Evolutionary conservation across 2,113 vertebrate species (phyloP).

Genomic region (Pterocles orientalis): DNA sequence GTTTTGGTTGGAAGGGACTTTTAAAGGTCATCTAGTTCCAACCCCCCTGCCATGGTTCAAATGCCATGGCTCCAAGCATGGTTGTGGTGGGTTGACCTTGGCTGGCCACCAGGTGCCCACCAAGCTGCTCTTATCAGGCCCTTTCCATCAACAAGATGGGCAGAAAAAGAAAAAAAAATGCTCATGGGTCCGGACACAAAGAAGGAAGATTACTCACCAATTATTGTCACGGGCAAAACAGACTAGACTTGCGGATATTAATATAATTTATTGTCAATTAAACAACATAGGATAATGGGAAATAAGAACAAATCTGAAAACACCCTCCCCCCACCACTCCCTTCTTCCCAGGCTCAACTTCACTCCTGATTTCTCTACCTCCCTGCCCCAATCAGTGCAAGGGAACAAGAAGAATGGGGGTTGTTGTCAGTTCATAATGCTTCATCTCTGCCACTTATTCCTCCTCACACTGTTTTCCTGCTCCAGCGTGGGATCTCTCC

Average conservation of each 20-base stretch:
- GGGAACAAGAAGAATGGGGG: accelerated
- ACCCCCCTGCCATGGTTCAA: not conserved
- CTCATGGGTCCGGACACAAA: not conserved
- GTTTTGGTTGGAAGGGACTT: not conserved
- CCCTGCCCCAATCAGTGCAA: accelerated
- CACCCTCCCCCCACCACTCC: accelerated
- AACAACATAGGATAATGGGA: not conserved
- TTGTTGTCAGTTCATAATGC: not conserved
- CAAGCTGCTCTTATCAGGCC: not conserved
- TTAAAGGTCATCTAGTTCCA: not conserved
- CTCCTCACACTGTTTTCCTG: not conserved
- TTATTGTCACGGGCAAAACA: not conserved
- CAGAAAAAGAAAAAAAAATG: not conserved
- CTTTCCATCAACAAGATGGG: not conserved
- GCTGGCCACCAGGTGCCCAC: not conserved
- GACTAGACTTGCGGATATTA: not conserved
- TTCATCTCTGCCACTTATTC: not conserved
- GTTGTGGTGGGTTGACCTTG: not conserved
- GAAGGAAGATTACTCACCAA: not conserved
- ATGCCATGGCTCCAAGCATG: not conserved
- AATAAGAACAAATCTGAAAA: not conserved
- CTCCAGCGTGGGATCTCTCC: not conserved
- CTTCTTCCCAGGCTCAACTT: accelerated
- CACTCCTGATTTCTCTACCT: not conserved
- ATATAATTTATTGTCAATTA: not conserved